Evolutionary conservation across 1,140 invertebrate species (phyloP), one percentile per base, ranked within the genome.

Genomic region (Xylocopa sonorina): DNA sequence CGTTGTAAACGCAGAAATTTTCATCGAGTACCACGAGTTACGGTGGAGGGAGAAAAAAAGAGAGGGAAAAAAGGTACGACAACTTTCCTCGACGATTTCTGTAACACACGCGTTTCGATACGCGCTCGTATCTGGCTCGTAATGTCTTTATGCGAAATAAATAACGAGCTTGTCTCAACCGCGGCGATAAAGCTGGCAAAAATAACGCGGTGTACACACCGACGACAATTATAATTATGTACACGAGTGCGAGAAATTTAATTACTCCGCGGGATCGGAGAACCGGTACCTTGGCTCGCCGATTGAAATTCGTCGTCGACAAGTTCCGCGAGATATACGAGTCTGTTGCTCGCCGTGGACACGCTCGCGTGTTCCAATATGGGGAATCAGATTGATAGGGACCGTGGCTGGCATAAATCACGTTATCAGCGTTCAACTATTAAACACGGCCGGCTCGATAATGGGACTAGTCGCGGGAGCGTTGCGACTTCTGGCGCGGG

Each of bases 381-480:
- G 51, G 2, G n/a, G 34, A 34, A 48, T 55, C 16, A n/a, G 21
- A 46, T 57, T 58, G 41, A 27, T 9, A 27, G 21, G 32, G 29
- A 21, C 18, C 21, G n/a, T 14, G 14, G 12, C 21, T 18, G 51
- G 29, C 53, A 29, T 55, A 50, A 71, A 78, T 76, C 66, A 48
- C 24, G 34, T 78, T 62, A 71, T 38, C 68, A 64, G 16, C 27
- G 69, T 46, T 0, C n/a, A 48, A 34, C 58, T 74, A 57, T 80
- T 84, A 76, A 84, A 72, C 71, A 76, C 72, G 71, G 34, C 57
- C 50, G 74, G 48, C 77, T 69, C 76, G 83, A 80, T 84, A 84
- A 84, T 83, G 64, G 58, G 58, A 69, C 75, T 71, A 72, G 81
- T 68, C 74, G 53, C 68, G 64, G 67, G 74, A 53, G 68, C 57